Percentiles rank a stretch among this genome's conserved stretches.
phyloP scores from a whole-genome alignment of 1,140 invertebrate species.

The Lysiphlebus fabarum region DNA sequence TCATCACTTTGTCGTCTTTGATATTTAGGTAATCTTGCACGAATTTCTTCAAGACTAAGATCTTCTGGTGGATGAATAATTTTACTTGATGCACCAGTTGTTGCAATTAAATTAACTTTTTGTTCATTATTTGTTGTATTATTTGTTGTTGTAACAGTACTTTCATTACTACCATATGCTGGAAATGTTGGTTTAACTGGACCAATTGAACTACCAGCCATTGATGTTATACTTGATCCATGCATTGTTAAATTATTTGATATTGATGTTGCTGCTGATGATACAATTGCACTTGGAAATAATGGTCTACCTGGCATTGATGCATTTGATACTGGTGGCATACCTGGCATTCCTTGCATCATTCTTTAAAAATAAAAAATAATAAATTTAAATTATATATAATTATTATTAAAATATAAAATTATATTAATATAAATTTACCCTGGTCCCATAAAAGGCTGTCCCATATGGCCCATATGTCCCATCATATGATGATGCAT shows the following conservation, averaged over 20 bases:
- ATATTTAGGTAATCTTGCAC: slow-evolving; percentile 75
- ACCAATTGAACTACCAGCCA: slow-evolving; percentile 54
- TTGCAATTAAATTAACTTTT: slow-evolving; percentile 71
- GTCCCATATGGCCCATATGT: slow-evolving; percentile 65
- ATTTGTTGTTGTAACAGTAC: slow-evolving; percentile 35
- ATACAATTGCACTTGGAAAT: slow-evolving; percentile 64
- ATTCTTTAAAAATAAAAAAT: slow-evolving; percentile 44
- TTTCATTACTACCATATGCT: slow-evolving; percentile 60
- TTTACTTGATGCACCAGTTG: slow-evolving; percentile 80
- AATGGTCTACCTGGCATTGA: slow-evolving; percentile 66
- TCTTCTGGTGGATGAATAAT: slow-evolving; percentile 94
- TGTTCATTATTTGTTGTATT: slow-evolving; percentile 52
- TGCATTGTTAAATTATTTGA: slow-evolving; percentile 57
- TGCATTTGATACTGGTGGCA: slow-evolving; percentile 59
- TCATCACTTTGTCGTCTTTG: slow-evolving; percentile 55
- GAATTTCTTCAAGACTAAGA: slow-evolving; percentile 84
- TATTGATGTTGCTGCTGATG: slow-evolving; percentile 59
- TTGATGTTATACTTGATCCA: slow-evolving; percentile 60
- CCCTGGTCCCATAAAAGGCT: slow-evolving; percentile 70
- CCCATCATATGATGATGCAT: slow-evolving; percentile 72
- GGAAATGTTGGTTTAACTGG: slow-evolving; percentile 73
- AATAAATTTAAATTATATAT: no score
- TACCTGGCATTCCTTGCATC: slow-evolving; percentile 39
- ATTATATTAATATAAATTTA: slow-evolving; percentile 45
- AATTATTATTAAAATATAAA: slow-evolving; percentile 24